phyloP scores from a whole-genome alignment of 2,888 invertebrate genomes.

The Drosophila pseudotakahashii region DNA sequence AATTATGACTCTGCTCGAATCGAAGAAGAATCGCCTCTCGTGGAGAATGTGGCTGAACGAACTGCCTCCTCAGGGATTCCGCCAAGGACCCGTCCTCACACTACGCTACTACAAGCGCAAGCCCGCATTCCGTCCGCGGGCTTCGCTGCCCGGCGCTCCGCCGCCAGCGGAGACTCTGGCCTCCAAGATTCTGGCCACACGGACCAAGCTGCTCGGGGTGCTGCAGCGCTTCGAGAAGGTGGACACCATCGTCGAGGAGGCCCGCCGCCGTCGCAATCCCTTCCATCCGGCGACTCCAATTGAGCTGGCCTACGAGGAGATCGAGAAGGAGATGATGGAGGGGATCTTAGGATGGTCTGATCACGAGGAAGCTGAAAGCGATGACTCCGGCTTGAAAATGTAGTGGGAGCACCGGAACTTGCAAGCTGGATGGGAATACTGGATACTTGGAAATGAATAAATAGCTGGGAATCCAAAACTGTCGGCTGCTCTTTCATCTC shows the following conservation, averaged over 20 bases:
- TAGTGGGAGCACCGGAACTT: not conserved
- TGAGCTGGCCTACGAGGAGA: not conserved
- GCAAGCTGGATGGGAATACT: not conserved
- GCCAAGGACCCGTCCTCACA: not conserved
- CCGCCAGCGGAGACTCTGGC: not conserved
- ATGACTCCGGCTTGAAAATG: not conserved
- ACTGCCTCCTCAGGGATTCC: not conserved
- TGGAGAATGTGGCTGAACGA: not conserved
- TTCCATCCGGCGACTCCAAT: not conserved
- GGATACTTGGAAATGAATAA: not conserved
- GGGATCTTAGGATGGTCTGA: not conserved
- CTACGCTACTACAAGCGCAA: slow-evolving; percentile 2
- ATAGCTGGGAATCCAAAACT: not conserved
- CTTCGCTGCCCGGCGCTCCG: not conserved
- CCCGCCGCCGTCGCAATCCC: not conserved
- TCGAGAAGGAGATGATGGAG: not conserved
- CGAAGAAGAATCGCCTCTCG: not conserved
- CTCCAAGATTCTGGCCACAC: not conserved
- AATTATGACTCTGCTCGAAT: not conserved
- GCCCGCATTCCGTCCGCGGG: not conserved
- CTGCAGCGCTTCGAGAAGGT: not conserved
- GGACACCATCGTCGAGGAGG: not conserved
- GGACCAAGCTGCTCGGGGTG: not conserved
- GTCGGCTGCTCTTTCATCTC: slow-evolving; percentile 13
- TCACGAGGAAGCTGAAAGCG: not conserved